Base-by-base conservation (phyloP, 2,888 invertebrate species). In the Abscondita cerata region DNA sequence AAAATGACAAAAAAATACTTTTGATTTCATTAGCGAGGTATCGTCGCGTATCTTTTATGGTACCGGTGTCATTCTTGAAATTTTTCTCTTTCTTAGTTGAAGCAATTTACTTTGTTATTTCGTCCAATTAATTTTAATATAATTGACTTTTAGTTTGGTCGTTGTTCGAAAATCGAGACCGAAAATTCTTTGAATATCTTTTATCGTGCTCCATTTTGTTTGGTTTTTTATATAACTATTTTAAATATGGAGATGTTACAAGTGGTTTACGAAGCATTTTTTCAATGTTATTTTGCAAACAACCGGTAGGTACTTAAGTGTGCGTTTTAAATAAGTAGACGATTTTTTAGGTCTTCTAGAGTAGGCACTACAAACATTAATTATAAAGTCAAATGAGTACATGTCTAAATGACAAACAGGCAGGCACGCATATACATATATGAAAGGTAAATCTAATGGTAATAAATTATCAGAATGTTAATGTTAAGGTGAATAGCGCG, bases 51-150 rank as follows among this genome's bases (percentile, higher is more conserved):
- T 62, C 63, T 48, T 63, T 59, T 55, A 41, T 48, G 52, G 53
- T 62, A 47, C 66, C 66, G 64, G 58, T 64, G 60, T 57, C 64
- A 62, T 66, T 62, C 66, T 59, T 57, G 33, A 56, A 48, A 62
- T 64, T 60, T 57, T 59, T 59, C 48, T 47, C 51, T 48, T 13
- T 40, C 36, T 53, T 53, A 57, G 52, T 65, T 70, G 69, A 68
- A 65, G 71, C 68, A 67, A 66, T 44, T 64, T 63, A 68, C 72
- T 70, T 72, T 73, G 72, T 73, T 70, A 67, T 68, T 68, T 72
- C 69, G 68, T 70, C 76, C 77, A 76, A 77, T 77, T 77, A 76
- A 77, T 76, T 77, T 77, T 72, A 73, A 74, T 75, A 76, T 76
- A 77, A 76, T 75, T 75, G 76, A 75, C 76, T 75, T 73, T 75